Percentiles rank a stretch among this genome's conserved stretches.
Conservation (phyloP, 2,113 vertebrate genomes). For the Psilopsiagon aurifrons region DNA sequence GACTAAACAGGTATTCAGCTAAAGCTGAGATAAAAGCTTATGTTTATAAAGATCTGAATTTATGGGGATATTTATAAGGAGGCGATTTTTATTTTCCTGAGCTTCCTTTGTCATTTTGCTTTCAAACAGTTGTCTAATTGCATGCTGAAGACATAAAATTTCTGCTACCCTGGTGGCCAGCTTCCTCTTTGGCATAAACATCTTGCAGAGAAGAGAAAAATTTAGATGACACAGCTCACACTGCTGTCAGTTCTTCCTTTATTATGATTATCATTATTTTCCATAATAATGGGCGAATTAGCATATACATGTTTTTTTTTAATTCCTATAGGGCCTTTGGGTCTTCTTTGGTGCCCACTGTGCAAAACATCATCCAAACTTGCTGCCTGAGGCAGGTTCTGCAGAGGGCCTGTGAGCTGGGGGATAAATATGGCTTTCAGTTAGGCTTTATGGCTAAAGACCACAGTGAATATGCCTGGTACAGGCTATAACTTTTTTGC, state of each 20-base stretch:
- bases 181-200: not conserved
- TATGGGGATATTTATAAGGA: not conserved
- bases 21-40: not conserved
- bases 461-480: not conserved
- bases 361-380: not conserved
- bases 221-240: not conserved
- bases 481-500: fast-evolving
- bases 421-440: not conserved
- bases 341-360: not conserved
- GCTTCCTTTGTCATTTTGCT: not conserved
- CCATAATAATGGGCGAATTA: not conserved
- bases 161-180: not conserved
- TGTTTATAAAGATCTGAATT: not conserved
- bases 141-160: not conserved
- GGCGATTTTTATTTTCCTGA: not conserved
- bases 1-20: not conserved
- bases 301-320: not conserved
- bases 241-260: not conserved
- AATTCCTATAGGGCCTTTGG: not conserved
- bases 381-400: not conserved
- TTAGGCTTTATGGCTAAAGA: not conserved
- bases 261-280: not conserved
- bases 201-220: not conserved
- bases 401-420: not conserved
- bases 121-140: not conserved